These are phyloP conservation scores for Meghimatium bilineatum DNA, from an alignment of 2,888 invertebrate genomes.

Conservation along the genomic window DNA sequence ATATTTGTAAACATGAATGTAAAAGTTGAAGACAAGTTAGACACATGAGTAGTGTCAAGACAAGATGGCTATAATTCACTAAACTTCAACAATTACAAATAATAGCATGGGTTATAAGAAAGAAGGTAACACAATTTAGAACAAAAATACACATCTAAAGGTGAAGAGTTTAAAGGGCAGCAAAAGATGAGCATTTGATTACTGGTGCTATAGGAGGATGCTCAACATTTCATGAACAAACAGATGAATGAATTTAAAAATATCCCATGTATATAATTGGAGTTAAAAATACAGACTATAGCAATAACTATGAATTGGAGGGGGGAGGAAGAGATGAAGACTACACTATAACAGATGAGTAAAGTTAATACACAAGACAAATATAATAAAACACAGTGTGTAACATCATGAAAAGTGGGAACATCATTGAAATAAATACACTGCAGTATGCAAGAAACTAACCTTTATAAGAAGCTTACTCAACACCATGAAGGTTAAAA, in stretches of 20 bases:
- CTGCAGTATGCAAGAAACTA: neutral
- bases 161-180: neutral
- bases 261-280: neutral
- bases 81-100: neutral
- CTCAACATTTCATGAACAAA: neutral
- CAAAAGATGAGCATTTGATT: neutral
- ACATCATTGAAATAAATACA: neutral
- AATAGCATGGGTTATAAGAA: neutral
- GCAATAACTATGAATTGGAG: neutral
- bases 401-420: neutral
- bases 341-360: too few relatives aligned
- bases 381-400: neutral
- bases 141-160: neutral
- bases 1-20: neutral
- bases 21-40: neutral
- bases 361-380: neutral
- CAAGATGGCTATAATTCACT: neutral
- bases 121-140: neutral
- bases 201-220: slow-evolving; percentile 17
- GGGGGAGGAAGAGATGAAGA: too few relatives aligned
- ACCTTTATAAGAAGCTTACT: neutral
- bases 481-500: neutral
- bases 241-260: neutral
- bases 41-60: neutral
- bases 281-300: neutral